phyloP scores from a whole-genome alignment of 2,113 vertebrate genomes.

The Emydura subglobosa region DNA sequence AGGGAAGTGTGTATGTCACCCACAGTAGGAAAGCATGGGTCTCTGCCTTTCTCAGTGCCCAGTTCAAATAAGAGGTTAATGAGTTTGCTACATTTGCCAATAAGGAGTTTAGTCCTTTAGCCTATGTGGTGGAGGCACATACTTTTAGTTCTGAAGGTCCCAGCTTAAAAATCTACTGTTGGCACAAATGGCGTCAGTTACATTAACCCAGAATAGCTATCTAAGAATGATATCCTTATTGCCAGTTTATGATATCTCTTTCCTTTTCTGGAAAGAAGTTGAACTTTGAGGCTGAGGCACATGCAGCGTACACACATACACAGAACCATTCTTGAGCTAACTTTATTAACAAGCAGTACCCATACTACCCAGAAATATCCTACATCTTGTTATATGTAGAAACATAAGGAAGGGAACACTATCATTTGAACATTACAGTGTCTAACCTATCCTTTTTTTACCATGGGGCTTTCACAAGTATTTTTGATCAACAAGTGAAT shows the following conservation, averaged over 20 bases:
- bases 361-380: accelerated
- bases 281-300: accelerated
- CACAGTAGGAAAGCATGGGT: not conserved
- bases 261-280: accelerated
- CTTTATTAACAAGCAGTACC: not conserved
- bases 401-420: not conserved
- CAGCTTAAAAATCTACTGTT: not conserved
- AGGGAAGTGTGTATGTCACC: not conserved
- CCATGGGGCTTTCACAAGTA: not conserved
- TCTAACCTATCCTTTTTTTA: not conserved
- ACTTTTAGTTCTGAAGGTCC: not conserved
- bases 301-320: not conserved
- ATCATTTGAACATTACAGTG: not conserved
- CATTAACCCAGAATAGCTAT: not conserved
- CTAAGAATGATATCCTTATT: not conserved
- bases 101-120: not conserved
- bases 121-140: not conserved
- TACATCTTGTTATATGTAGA: not conserved
- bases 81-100: not conserved
- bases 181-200: accelerated
- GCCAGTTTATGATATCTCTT: not conserved
- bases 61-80: not conserved
- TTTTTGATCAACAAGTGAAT: not conserved
- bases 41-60: not conserved
- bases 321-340: not conserved